These are phyloP conservation scores for Zophobas morio DNA, from an alignment of 1,140 invertebrate species.

Conservation along the genomic window DNA sequence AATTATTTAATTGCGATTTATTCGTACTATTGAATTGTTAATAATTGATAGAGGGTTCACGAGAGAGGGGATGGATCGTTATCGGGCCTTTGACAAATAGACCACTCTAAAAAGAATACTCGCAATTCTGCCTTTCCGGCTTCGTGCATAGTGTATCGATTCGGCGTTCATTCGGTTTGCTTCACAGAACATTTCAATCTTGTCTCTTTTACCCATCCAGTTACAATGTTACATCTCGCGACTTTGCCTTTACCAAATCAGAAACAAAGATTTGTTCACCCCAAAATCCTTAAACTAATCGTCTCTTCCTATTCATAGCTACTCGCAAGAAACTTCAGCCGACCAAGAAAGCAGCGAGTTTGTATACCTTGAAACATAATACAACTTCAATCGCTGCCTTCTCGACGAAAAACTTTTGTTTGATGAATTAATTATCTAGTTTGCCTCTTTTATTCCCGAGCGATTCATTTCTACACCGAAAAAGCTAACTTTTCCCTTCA, in stretches of 20 bases:
- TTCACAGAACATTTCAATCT: slow-evolving; percentile 58
- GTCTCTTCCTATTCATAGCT: slow-evolving; percentile 39
- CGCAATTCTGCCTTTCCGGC: slow-evolving; percentile 48
- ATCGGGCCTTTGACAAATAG: slow-evolving; percentile 55
- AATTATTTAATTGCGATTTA: slow-evolving; percentile 30
- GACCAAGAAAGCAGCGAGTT: slow-evolving; percentile 4
- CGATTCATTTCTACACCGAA: neutral
- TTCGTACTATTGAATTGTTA: slow-evolving; percentile 40
- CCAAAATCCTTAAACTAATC: slow-evolving; percentile 43
- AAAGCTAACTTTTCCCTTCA: slow-evolving; percentile 4
- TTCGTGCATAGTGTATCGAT: slow-evolving; percentile 56
- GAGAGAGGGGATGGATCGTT: slow-evolving; percentile 44
- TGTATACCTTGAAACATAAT: slow-evolving; percentile 7
- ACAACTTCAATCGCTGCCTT: slow-evolving; percentile 8
- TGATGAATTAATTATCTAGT: slow-evolving; percentile 35
- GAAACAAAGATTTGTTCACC: slow-evolving; percentile 41
- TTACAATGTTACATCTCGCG: slow-evolving; percentile 48
- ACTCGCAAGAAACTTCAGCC: slow-evolving; percentile 4
- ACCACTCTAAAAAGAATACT: slow-evolving; percentile 53
- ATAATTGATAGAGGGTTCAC: slow-evolving; percentile 44
- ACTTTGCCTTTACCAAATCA: slow-evolving; percentile 39
- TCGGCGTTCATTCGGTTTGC: slow-evolving; percentile 58
- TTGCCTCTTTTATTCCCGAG: neutral
- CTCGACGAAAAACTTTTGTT: slow-evolving; percentile 28
- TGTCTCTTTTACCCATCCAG: slow-evolving; percentile 50